Conservation (phyloP, 1,140 invertebrate species). For the Sminthurides bifidus region DNA sequence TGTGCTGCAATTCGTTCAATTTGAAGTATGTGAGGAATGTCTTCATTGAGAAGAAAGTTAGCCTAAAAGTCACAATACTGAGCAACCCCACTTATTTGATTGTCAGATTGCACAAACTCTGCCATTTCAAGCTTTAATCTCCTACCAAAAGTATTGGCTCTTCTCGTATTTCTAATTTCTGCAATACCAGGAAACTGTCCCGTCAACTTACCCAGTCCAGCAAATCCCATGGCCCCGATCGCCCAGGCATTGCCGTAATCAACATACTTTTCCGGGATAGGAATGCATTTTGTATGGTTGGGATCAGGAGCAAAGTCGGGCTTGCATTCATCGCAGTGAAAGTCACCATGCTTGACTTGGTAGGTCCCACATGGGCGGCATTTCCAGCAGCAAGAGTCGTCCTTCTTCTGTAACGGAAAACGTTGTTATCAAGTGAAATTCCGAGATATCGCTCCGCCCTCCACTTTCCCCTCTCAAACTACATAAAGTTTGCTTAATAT, state of each 20-base stretch:
- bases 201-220: slow-evolving; percentile 37
- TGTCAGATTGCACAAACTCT: slow-evolving; percentile 37
- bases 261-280: slow-evolving; percentile 45
- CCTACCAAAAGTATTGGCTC: background rate
- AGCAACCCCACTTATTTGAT: too few species aligned
- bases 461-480: background rate
- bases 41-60: too few species aligned
- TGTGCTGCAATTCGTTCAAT: too few species aligned
- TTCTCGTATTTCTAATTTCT: background rate
- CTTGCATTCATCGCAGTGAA: slow-evolving; percentile 49
- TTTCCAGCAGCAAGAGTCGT: slow-evolving; percentile 47
- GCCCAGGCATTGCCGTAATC: slow-evolving; percentile 46
- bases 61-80: too few species aligned
- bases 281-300: slow-evolving; percentile 38
- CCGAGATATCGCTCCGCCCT: too few species aligned
- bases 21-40: too few species aligned
- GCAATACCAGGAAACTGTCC: background rate
- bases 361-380: slow-evolving; percentile 50
- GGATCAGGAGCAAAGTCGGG: slow-evolving; percentile 38
- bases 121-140: background rate
- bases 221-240: slow-evolving; percentile 44
- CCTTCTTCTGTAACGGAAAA: slow-evolving; percentile 33
- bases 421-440: background rate
- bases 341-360: slow-evolving; percentile 48
- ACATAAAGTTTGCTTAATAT: background rate